These are phyloP conservation scores for Semicossyphus pulcher DNA, from an alignment of 2,113 vertebrate species.

Conservation along the genomic window DNA sequence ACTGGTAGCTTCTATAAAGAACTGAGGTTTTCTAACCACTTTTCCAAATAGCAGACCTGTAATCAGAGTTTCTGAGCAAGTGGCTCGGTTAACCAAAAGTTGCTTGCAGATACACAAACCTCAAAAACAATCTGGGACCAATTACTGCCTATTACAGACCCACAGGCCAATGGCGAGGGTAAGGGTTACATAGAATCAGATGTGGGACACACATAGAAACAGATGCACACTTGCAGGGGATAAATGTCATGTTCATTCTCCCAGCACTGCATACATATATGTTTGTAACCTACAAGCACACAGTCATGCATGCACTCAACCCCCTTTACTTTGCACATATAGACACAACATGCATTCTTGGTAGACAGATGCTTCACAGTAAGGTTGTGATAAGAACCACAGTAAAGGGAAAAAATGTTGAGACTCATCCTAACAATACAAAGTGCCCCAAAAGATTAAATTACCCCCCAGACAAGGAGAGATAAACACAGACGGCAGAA, in stretches of 20 bases:
- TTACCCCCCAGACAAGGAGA: conserved; percentile 8
- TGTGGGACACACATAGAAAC: conserved; percentile 55
- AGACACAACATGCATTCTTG: conserved; percentile 60
- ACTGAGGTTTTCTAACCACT: conserved; percentile 70
- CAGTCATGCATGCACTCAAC: neutral
- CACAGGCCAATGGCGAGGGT: conserved; percentile 67
- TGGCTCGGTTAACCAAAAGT: conserved; percentile 78
- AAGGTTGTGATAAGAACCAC: conserved; percentile 39
- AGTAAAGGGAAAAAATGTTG: conserved; percentile 5
- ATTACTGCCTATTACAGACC: conserved; percentile 81
- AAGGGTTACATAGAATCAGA: conserved; percentile 66
- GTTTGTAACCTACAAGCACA: neutral
- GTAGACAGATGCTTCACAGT: conserved; percentile 6
- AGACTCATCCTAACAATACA: conserved; percentile 30
- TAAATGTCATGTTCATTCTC: neutral
- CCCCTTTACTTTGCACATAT: conserved; percentile 1
- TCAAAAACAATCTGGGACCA: conserved; percentile 82
- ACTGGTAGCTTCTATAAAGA: conserved; percentile 75
- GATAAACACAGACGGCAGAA: conserved; percentile 31
- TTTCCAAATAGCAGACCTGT: conserved; percentile 73
- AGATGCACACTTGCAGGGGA: conserved; percentile 42
- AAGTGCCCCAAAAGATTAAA: conserved; percentile 41
- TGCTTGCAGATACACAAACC: conserved; percentile 66
- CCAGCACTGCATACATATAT: neutral
- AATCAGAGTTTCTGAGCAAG: conserved; percentile 80